phyloP scores from a whole-genome alignment of 2,113 vertebrate genomes.

The Gavialis gangeticus region DNA sequence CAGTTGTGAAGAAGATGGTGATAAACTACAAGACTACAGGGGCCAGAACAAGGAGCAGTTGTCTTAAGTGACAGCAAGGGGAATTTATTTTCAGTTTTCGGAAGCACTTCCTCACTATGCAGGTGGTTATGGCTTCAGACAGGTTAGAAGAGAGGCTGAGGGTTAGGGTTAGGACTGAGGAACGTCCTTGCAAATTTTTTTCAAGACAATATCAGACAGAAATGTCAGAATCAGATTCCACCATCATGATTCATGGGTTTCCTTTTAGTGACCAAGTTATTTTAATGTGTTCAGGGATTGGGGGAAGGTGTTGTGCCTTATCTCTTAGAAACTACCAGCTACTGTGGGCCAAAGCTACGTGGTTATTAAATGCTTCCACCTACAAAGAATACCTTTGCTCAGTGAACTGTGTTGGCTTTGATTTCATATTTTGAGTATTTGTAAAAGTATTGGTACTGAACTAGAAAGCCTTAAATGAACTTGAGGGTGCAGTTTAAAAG shows the following conservation, averaged over 20 bases:
- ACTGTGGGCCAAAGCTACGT: background rate
- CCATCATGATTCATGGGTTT: no score
- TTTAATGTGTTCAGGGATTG: rapidly evolving
- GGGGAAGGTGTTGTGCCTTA: no score
- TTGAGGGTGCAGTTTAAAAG: background rate
- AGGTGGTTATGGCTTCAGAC: background rate
- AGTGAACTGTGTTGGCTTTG: background rate
- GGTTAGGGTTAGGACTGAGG: no score
- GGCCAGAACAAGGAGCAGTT: background rate
- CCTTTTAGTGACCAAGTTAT: background rate
- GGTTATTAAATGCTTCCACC: background rate
- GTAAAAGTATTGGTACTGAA: background rate
- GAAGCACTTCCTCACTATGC: background rate
- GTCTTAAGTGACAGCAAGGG: background rate
- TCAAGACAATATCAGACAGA: no score
- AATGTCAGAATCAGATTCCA: no score
- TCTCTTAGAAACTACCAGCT: background rate
- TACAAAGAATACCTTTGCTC: background rate
- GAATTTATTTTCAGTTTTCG: background rate
- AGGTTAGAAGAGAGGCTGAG: background rate
- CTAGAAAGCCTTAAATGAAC: background rate
- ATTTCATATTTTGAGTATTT: background rate
- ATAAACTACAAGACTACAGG: no score
- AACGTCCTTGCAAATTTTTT: no score
- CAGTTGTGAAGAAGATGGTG: background rate